Evolutionary conservation across 2,797 vertebrate genomes (phyloP).

Genomic region (Chelidonichthys spinosus): DNA sequence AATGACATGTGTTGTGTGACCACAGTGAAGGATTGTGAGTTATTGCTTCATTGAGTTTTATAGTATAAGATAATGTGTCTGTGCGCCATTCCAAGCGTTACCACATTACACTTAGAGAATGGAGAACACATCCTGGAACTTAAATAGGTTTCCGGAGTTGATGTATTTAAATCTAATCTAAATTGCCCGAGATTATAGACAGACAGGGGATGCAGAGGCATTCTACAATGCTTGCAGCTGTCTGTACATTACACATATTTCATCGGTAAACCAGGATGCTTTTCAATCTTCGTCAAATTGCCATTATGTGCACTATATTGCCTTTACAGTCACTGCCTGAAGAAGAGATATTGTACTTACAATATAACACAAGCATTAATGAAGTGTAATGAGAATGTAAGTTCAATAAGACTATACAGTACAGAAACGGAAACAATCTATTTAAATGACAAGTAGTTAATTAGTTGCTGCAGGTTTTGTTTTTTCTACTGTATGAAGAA

Average conservation of each 20-base stretch:
- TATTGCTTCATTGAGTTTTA: constrained; percentile 51
- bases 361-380: neutral
- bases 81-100: constrained; percentile 36
- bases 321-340: neutral
- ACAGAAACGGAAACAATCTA: neutral
- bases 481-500: neutral
- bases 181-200: neutral
- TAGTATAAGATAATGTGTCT: constrained; percentile 59
- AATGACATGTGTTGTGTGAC: constrained; percentile 37
- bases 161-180: constrained; percentile 21
- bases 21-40: constrained; percentile 15
- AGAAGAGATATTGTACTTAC: no score
- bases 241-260: neutral
- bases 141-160: constrained; percentile 16
- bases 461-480: neutral
- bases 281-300: neutral
- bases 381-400: neutral
- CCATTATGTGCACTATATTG: neutral
- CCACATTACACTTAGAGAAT: constrained; percentile 40
- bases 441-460: neutral
- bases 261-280: neutral
- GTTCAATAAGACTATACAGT: neutral
- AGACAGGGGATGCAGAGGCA: constrained; percentile 1
- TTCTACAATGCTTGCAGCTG: constrained; percentile 1
- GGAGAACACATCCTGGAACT: constrained; percentile 18